A percentile compares a stretch with the other conserved stretches of the same genome.
These are phyloP conservation scores for Elegia similella DNA, from an alignment of 2,888 invertebrate genomes.

Conservation along the genomic window DNA sequence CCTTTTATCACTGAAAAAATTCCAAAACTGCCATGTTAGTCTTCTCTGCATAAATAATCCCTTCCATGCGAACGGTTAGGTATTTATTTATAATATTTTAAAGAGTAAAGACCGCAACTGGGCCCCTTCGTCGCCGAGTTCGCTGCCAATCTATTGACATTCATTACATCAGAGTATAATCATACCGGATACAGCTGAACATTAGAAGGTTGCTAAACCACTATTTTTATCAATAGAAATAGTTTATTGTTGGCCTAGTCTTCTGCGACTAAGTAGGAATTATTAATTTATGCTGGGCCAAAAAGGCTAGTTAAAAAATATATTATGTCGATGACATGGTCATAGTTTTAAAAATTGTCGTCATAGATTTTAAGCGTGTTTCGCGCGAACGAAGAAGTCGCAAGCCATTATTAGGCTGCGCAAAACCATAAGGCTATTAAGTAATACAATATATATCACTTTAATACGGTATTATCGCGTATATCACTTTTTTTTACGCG, in stretches of 20 bases:
- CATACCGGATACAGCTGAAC: conserved; percentile 63
- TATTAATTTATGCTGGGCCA: neutral
- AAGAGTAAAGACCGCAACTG: neutral
- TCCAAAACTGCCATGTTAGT: too few species aligned
- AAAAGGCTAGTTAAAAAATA: neutral
- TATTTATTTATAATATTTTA: neutral
- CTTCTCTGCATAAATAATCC: too few species aligned
- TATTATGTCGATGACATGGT: neutral
- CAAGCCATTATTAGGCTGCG: too few species aligned
- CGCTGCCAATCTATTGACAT: conserved; percentile 45
- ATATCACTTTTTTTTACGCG: too few species aligned
- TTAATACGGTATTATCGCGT: too few species aligned
- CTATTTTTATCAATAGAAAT: conserved; percentile 39
- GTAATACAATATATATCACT: too few species aligned
- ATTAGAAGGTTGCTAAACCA: conserved; percentile 55
- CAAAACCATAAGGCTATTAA: too few species aligned
- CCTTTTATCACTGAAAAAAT: too few species aligned
- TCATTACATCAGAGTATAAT: conserved; percentile 59
- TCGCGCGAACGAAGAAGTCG: too few species aligned
- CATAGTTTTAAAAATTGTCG: too few species aligned
- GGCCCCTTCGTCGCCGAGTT: conserved; percentile 30
- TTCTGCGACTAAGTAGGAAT: neutral
- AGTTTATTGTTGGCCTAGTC: conserved; percentile 17
- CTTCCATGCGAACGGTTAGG: neutral
- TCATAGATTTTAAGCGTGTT: too few species aligned